Evolutionary conservation across 2,888 invertebrate species (phyloP).

Genomic region (Tiphia femorata): DNA sequence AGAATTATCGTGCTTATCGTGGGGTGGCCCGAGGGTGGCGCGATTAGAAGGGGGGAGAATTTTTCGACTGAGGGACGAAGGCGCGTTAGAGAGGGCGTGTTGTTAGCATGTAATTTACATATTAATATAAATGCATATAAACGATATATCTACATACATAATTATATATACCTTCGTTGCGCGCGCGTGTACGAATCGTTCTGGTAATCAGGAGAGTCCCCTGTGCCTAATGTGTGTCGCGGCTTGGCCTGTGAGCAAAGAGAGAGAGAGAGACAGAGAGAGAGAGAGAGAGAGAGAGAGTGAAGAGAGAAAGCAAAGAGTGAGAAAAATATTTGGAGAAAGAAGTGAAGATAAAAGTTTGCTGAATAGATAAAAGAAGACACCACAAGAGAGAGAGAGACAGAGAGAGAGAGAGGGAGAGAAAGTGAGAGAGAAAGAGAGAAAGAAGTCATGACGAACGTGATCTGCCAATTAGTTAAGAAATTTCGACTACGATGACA

Average conservation of each 20-base stretch:
- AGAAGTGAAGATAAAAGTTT: too few species aligned
- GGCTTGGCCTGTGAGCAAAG: conserved; percentile 24
- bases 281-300: not conserved
- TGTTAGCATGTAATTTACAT: too few species aligned
- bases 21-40: too few species aligned
- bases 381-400: not conserved
- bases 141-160: too few species aligned
- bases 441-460: conserved; percentile 18
- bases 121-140: too few species aligned
- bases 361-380: too few species aligned
- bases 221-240: conserved; percentile 40
- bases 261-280: conserved; percentile 7
- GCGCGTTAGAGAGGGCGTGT: too few species aligned
- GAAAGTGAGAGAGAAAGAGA: not conserved
- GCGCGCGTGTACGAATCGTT: conserved; percentile 4
- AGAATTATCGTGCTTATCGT: conserved; percentile 29
- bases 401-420: not conserved
- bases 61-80: too few species aligned
- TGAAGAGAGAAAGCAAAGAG: conserved; percentile 2
- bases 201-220: conserved; percentile 25
- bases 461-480: conserved; percentile 45
- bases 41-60: too few species aligned
- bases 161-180: not conserved
- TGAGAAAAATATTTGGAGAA: too few species aligned
- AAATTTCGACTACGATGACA: conserved; percentile 32